phyloP scores from a whole-genome alignment of 2,797 vertebrate species.

The Ficedula albicollis region DNA sequence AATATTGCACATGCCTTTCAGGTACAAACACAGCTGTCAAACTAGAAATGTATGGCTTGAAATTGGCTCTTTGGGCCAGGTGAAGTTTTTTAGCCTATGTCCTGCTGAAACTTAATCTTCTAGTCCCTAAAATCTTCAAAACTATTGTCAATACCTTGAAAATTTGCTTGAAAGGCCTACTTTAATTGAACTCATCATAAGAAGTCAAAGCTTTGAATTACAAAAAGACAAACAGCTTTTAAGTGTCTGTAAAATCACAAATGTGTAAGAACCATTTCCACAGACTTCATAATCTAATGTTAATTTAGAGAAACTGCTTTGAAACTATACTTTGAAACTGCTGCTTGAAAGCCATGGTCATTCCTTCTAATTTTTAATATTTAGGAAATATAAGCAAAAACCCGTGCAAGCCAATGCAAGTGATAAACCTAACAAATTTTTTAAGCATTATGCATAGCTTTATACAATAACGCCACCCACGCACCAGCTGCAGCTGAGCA shows the following conservation, averaged over 20 bases:
- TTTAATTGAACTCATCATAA: background rate
- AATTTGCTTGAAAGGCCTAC: background rate
- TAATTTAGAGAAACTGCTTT: background rate
- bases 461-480: constrained; percentile 27
- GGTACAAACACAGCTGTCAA: background rate
- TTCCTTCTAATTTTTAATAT: background rate
- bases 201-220: background rate
- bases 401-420: background rate
- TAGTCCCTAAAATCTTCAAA: background rate
- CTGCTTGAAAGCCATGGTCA: background rate
- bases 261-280: background rate
- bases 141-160: background rate
- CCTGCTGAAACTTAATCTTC: background rate
- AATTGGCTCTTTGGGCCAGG: background rate
- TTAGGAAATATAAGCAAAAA: background rate
- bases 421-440: background rate
- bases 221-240: background rate
- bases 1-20: fast-evolving
- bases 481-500: constrained; percentile 55
- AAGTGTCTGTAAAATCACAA: background rate
- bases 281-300: background rate
- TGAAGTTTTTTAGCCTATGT: background rate
- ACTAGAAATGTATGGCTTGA: background rate
- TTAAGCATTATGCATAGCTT: background rate
- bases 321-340: background rate